Base-by-base conservation (phyloP, 2,888 invertebrate species). In the Ophion ellenae region DNA sequence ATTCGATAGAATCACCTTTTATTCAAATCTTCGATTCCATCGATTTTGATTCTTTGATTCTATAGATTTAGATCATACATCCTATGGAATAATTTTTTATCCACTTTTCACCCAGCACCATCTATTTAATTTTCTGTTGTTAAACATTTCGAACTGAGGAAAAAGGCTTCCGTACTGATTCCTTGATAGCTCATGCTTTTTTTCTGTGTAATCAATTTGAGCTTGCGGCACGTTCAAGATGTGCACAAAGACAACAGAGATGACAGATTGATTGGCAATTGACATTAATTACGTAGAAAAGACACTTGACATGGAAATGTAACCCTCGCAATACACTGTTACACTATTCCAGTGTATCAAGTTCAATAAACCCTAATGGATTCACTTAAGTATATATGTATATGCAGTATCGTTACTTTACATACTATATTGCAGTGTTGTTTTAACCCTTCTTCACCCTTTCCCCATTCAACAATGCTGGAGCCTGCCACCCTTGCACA, bases 381-480 rank as follows among this genome's bases (percentile, higher is more conserved):
- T 45, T 28, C n/a, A 59, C 57, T 59, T 28, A 17, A 10, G 24
- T 59, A 17, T 32, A 36, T 73, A 73, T 4, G 24, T 9, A 5
- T 32, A 36, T 61, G 36, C 36, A 20, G 17, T 63, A 70, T 36
- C 28, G 45, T 59, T 57, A 45, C 53, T 67, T 61, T 40, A 40
- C 32, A 57, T 77, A 67, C 69, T 66, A 74, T 78, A 69, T 78
- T 32, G 36, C 40, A 32, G 36, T 85, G 86, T 87, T 87, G 83
- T 85, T 83, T 85, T 73, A 86, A 85, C 80, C 67, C 80, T 70
- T 75, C 75, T 79, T 86, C 79, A 59, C 79, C 76, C 79, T 69
- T 69, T 24, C 57, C 47, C 32, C 24, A 67, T 40, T 59, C 67
- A 73, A 74, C 32, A 81, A 75, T 78, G 75, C 63, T 70, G 53